These are phyloP conservation scores for Argyrosomus japonicus DNA, from an alignment of 2,113 vertebrate species.

Conservation along the genomic window DNA sequence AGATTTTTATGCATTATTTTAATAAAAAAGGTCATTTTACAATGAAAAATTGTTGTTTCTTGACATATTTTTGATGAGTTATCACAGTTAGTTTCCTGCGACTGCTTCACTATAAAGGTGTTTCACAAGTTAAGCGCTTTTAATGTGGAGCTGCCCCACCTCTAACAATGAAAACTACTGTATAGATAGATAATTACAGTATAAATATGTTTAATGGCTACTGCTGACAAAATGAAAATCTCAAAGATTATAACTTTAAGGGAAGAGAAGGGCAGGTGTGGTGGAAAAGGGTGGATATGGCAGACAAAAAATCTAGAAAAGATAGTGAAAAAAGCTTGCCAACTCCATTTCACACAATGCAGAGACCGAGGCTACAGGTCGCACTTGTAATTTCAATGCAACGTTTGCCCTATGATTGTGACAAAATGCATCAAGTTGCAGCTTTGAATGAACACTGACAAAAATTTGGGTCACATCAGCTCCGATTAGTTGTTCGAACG, in stretches of 20 bases:
- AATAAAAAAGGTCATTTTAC: too few relatives aligned
- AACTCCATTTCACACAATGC: background rate
- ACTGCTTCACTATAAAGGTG: background rate
- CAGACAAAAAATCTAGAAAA: background rate
- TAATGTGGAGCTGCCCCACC: background rate
- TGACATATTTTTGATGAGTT: too few relatives aligned
- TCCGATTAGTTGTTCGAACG: background rate
- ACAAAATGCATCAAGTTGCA: background rate
- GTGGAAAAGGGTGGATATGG: background rate
- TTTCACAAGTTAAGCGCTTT: too few relatives aligned
- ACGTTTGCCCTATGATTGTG: background rate
- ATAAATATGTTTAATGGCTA: background rate
- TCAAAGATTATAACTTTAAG: background rate
- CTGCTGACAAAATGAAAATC: background rate
- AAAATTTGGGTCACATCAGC: background rate
- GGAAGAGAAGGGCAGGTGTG: background rate
- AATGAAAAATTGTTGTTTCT: too few relatives aligned
- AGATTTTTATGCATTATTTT: too few relatives aligned
- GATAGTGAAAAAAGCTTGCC: background rate
- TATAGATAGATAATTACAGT: background rate
- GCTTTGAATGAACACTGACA: background rate
- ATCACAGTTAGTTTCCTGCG: background rate
- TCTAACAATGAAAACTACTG: background rate
- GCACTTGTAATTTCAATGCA: background rate
- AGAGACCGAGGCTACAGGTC: background rate